Conservation (phyloP, 1,140 invertebrate genomes). For the Chlorops oryzae region DNA sequence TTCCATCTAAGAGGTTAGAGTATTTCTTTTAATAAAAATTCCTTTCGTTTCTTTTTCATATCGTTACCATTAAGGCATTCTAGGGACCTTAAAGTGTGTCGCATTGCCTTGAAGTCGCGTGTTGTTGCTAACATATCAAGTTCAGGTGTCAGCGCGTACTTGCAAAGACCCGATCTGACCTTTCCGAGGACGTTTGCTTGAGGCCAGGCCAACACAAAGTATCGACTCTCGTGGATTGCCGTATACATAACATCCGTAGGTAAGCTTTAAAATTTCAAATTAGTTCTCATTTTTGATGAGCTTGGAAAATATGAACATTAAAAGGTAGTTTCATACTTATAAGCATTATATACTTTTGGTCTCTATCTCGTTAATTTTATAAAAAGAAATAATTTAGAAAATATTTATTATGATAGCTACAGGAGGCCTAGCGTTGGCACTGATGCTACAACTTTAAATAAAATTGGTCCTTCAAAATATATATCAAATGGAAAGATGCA, state of each 20-base stretch:
- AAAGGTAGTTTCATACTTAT: no score
- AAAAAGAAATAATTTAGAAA: no score
- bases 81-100: conserved; percentile 31
- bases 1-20: conserved; percentile 26
- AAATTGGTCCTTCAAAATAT: no score
- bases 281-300: no score
- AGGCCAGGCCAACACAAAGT: conserved; percentile 42
- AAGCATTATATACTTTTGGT: no score
- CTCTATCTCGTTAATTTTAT: no score
- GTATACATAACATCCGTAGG: conserved; percentile 31
- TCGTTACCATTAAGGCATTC: conserved; percentile 32
- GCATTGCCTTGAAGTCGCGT: conserved; percentile 38
- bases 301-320: no score
- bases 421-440: no score
- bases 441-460: no score
- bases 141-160: conserved; percentile 41
- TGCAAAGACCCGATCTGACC: conserved; percentile 36
- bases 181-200: conserved; percentile 34
- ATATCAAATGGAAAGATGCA: no score
- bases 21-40: no score
- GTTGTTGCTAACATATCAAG: conserved; percentile 42
- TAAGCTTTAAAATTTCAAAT: conserved; percentile 24
- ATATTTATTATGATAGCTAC: background rate
- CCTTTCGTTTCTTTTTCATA: no score
- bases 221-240: conserved; percentile 33